phyloP scores from a whole-genome alignment of 2,888 invertebrate genomes.

The Yponomeuta malinellus region DNA sequence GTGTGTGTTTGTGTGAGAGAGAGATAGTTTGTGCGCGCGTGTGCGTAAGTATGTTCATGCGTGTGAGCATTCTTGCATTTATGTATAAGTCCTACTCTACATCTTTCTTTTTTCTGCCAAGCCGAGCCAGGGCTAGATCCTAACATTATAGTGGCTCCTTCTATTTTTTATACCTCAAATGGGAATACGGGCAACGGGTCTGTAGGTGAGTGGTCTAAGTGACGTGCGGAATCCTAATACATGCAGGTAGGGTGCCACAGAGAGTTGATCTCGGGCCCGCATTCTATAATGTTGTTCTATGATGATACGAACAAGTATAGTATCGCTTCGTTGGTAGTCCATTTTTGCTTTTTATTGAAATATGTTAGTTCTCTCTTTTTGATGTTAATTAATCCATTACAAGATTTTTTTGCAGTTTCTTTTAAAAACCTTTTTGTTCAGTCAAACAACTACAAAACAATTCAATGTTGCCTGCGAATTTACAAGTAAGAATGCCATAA shows the following conservation, averaged over 20 bases:
- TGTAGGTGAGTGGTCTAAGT: constrained; percentile 66
- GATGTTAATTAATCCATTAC: background rate
- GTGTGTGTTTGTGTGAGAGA: no score
- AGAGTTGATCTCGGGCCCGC: constrained; percentile 33
- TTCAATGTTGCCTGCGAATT: background rate
- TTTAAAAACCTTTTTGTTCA: no score
- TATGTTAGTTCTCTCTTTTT: background rate
- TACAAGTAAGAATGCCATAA: background rate
- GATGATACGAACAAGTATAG: constrained; percentile 6
- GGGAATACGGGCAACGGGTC: constrained; percentile 74
- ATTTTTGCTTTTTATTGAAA: constrained; percentile 3
- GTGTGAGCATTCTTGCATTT: no score
- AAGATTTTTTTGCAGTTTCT: background rate
- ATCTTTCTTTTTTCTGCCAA: constrained; percentile 27
- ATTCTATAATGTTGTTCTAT: constrained; percentile 20
- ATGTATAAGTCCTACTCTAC: constrained; percentile 33
- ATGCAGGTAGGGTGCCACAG: constrained; percentile 54
- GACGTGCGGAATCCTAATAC: constrained; percentile 63
- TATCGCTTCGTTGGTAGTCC: background rate
- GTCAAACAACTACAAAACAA: background rate
- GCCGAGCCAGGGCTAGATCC: constrained; percentile 43
- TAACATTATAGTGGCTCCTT: constrained; percentile 55
- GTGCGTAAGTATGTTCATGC: no score
- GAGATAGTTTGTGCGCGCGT: no score
- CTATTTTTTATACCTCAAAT: constrained; percentile 66